Evolutionary conservation across 1,140 invertebrate species (phyloP), one percentile per base, ranked within the genome.

Genomic region (Heterodera carotae): DNA sequence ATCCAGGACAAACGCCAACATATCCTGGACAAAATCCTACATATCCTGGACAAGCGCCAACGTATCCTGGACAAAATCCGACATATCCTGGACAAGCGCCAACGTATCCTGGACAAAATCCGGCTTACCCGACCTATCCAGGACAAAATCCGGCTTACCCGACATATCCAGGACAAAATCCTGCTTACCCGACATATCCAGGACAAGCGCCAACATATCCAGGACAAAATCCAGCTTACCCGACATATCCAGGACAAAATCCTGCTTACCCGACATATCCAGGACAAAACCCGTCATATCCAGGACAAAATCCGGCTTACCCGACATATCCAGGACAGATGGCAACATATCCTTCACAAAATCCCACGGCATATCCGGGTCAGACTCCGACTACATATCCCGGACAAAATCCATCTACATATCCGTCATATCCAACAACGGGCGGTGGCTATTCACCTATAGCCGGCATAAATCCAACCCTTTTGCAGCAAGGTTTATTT

Each of bases 401-500:
- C 10, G 48, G 48, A 18, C 10, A 12, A 22, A 43, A 43, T 43
- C 12, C 39, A 43, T 6, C 39, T 8, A 53, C 48, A 22, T 18
- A 53, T 22, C 48, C 48, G 18, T 18, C 18, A 53, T 53, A 53
- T 22, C 48, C 48, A 22, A 53, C 15, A 53, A 22, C 48, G 18
- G 48, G 18, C 48, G 18, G 3, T 12, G 48, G 18, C 8, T 53
- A 53, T 53, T 53, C 48, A 34, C 31, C 69, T 27, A 43, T 43
- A 12, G 36, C 43, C 5, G 34, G 69, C 22, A 48, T 70, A 22
- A 36, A 70, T 36, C 69, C 36, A 1, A 48, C 6, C 7, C 4
- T 48, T 56, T 31, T 70, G 33, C 36, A 70, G n/a, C 69, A 70
- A 70, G 69, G 69, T 70, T 31, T n/a, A 8, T 18, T 31, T 1